phyloP scores from a whole-genome alignment of 2,888 invertebrate genomes.

The Megastigmus dorsalis region DNA sequence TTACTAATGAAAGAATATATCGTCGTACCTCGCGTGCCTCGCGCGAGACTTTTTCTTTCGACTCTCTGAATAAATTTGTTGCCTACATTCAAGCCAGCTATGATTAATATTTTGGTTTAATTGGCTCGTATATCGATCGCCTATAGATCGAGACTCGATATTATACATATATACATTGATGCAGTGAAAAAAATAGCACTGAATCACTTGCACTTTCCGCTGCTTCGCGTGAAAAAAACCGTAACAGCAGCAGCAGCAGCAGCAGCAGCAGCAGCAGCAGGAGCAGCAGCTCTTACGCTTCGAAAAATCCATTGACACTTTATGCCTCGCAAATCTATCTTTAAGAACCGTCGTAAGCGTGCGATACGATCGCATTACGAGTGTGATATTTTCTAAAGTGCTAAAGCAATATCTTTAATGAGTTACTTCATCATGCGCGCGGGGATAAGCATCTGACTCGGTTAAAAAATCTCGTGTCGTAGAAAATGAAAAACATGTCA shows the following conservation, averaged over 20 bases:
- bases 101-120: not conserved
- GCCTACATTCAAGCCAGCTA: not conserved
- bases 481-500: constrained; percentile 34
- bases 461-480: constrained; percentile 16
- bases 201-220: not conserved
- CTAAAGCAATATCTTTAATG: not conserved
- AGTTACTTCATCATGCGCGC: constrained; percentile 11
- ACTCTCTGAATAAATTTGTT: constrained; percentile 6
- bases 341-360: too few species aligned
- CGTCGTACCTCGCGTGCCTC: not conserved
- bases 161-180: too few species aligned
- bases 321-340: constrained; percentile 8
- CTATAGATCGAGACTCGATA: too few species aligned
- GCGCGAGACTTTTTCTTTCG: not conserved
- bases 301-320: not conserved
- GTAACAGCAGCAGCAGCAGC: too few species aligned
- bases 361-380: not conserved
- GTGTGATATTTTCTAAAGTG: constrained; percentile 10
- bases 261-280: too few species aligned
- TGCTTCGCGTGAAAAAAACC: not conserved
- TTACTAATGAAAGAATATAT: not conserved
- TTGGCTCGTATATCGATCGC: not conserved
- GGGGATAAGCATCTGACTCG: constrained; percentile 3
- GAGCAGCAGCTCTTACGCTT: too few species aligned
- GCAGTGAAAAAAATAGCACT: not conserved